These are phyloP conservation scores for Tenthredo amoena DNA, from an alignment of 2,888 invertebrate species.

Conservation along the genomic window DNA sequence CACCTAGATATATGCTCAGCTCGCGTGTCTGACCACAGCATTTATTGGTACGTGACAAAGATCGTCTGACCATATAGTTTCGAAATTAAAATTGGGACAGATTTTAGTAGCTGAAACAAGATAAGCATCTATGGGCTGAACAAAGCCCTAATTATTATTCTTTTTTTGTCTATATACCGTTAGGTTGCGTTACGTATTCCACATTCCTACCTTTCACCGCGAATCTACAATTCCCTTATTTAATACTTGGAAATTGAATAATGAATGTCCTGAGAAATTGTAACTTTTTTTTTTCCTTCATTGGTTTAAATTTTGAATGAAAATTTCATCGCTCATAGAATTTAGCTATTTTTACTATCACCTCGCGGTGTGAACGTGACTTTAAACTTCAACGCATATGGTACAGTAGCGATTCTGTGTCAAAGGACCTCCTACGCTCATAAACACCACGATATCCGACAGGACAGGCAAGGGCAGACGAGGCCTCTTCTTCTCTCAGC, in stretches of 20 bases:
- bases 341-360: neutral
- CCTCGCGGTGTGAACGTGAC: neutral
- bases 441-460: slow-evolving; percentile 48
- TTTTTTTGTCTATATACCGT: neutral
- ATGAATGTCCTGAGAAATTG: neutral
- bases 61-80: neutral
- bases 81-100: neutral
- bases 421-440: slow-evolving; percentile 50
- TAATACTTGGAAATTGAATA: neutral
- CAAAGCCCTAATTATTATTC: slow-evolving; percentile 11
- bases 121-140: neutral
- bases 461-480: slow-evolving; percentile 51
- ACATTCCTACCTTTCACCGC: neutral
- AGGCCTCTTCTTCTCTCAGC: slow-evolving; percentile 50
- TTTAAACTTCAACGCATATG: neutral
- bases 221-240: neutral
- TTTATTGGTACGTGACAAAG: neutral
- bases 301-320: neutral
- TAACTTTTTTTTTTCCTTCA: neutral
- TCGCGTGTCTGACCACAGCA: neutral
- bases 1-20: neutral
- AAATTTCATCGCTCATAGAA: neutral
- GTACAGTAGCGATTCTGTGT: slow-evolving; percentile 18
- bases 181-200: neutral
- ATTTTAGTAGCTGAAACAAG: neutral